Conservation (phyloP, 1,140 invertebrate species). For the Temnothorax nylanderi region DNA sequence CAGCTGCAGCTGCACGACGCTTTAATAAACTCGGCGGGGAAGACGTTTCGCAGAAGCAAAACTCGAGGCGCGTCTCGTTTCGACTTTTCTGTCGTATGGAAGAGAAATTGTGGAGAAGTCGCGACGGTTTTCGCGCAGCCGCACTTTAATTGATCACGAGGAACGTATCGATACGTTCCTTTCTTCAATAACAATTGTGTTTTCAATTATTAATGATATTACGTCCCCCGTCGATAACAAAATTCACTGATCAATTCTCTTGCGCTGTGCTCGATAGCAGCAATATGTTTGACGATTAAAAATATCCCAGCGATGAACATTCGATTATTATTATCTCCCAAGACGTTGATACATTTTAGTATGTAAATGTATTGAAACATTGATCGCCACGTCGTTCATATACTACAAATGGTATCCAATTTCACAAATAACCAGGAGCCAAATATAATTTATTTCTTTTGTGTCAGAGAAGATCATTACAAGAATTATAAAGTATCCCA, state of each 20-base stretch:
- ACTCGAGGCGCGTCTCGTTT: slow-evolving; percentile 3
- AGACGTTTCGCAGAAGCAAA: slow-evolving; percentile 1
- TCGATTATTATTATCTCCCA: too few species aligned
- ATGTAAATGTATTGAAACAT: not conserved
- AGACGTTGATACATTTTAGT: not conserved
- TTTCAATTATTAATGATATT: not conserved
- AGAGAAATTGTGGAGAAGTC: not conserved
- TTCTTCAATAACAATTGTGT: not conserved
- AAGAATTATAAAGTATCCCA: not conserved
- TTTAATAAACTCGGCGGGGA: slow-evolving; percentile 76
- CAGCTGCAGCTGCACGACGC: slow-evolving; percentile 79
- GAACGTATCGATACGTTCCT: not conserved
- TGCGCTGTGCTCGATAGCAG: not conserved
- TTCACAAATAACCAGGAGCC: not conserved
- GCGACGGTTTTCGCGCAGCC: not conserved
- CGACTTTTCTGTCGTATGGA: not conserved
- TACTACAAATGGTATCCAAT: not conserved
- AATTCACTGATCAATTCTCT: not conserved
- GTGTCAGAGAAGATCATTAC: not conserved
- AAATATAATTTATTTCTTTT: not conserved
- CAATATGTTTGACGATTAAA: not conserved
- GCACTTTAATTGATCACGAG: not conserved
- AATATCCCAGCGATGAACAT: not conserved
- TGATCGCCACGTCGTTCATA: not conserved
- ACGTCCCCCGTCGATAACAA: not conserved